Percentiles rank a stretch among this genome's conserved stretches.
These are phyloP conservation scores for Eumaeus atala DNA, from an alignment of 1,140 invertebrate species.

Conservation along the genomic window DNA sequence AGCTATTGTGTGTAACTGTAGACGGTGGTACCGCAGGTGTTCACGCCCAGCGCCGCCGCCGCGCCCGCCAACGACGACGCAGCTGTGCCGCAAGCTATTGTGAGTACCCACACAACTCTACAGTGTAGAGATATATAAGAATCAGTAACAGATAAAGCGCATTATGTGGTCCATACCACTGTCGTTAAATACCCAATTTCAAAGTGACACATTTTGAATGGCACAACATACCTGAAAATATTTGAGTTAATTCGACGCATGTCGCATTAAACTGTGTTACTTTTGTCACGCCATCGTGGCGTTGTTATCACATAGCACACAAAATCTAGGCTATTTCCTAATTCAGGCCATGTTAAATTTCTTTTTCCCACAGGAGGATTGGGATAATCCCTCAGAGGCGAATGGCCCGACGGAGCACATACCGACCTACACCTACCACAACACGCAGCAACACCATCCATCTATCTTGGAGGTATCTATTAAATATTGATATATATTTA, in stretches of 20 bases:
- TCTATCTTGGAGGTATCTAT: conserved; percentile 10
- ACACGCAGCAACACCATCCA: conserved; percentile 31
- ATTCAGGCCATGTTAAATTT: neutral
- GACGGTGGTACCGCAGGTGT: conserved; percentile 40
- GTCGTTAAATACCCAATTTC: too few species aligned
- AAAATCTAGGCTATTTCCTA: neutral
- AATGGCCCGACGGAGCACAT: conserved; percentile 40
- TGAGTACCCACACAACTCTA: conserved; percentile 20
- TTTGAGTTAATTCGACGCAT: too few species aligned
- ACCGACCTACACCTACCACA: conserved; percentile 52
- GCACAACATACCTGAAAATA: too few species aligned
- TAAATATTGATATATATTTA: too few species aligned
- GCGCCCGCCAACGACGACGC: conserved; percentile 25
- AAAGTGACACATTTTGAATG: too few species aligned
- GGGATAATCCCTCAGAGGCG: conserved; percentile 38
- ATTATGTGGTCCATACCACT: too few species aligned
- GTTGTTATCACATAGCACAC: too few species aligned
- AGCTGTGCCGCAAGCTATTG: conserved; percentile 25
- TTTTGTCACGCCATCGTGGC: too few species aligned
- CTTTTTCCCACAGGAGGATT: conserved; percentile 42
- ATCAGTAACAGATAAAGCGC: too few species aligned
- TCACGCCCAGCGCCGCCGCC: conserved; percentile 46
- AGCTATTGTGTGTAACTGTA: conserved; percentile 5
- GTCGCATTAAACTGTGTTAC: too few species aligned
- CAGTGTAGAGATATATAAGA: too few species aligned